phyloP scores from a whole-genome alignment of 2,888 invertebrate genomes.

The Lasioglossum pauxillum region DNA sequence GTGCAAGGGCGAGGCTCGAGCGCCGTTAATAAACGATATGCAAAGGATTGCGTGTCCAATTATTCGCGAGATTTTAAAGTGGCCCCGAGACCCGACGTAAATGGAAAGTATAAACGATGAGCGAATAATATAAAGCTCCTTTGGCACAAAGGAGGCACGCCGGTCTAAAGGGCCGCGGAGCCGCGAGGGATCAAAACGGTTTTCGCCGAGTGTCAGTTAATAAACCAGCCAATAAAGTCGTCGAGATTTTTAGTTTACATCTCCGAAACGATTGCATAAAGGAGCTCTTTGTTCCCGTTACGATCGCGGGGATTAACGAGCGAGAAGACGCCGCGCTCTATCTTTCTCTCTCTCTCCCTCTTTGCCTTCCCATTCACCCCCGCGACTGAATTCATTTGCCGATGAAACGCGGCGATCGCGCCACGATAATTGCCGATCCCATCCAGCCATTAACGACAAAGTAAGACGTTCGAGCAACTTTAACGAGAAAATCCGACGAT shows the following conservation, averaged over 20 bases:
- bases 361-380: constrained; percentile 52
- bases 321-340: constrained; percentile 27
- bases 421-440: constrained; percentile 18
- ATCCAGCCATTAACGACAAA: neutral
- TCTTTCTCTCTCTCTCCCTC: no score
- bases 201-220: constrained; percentile 75
- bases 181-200: constrained; percentile 72
- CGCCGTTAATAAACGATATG: constrained; percentile 9
- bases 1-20: neutral
- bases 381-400: constrained; percentile 58
- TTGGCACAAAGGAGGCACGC: constrained; percentile 15
- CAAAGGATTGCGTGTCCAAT: constrained; percentile 51
- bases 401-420: constrained; percentile 28
- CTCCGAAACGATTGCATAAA: constrained; percentile 67
- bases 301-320: constrained; percentile 48
- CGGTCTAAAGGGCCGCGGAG: constrained; percentile 48
- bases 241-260: constrained; percentile 72
- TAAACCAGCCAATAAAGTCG: constrained; percentile 74
- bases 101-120: constrained; percentile 51
- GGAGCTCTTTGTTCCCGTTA: constrained; percentile 72
- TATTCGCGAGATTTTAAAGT: constrained; percentile 46
- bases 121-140: constrained; percentile 52
- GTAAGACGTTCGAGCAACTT: neutral
- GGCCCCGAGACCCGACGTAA: constrained; percentile 45
- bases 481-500: neutral